Conservation (phyloP, 2,113 vertebrate species). For the Labeo rohita region DNA sequence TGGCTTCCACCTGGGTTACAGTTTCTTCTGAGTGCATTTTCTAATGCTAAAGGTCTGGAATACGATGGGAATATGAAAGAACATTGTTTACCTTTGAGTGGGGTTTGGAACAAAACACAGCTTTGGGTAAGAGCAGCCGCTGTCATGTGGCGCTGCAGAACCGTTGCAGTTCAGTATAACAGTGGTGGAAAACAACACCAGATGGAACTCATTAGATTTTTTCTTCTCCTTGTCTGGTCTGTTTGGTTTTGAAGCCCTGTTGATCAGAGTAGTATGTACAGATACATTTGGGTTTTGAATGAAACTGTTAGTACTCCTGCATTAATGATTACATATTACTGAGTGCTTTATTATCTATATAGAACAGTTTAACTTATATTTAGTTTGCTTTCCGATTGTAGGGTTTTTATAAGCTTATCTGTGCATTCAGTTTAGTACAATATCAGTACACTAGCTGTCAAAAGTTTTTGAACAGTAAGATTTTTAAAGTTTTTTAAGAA, state of each 20-base stretch:
- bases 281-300: slow-evolving; percentile 17
- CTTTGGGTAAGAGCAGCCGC: background rate
- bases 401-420: no score
- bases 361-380: slow-evolving; percentile 3
- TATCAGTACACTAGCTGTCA: background rate
- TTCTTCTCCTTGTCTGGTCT: slow-evolving; percentile 44
- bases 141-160: background rate
- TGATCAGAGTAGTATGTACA: slow-evolving; percentile 47
- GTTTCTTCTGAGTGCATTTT: background rate
- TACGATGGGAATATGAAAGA: slow-evolving; percentile 22
- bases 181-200: slow-evolving; percentile 49
- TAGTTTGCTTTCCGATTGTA: background rate
- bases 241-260: slow-evolving; percentile 33
- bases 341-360: background rate
- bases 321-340: background rate
- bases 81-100: slow-evolving; percentile 30
- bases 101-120: slow-evolving; percentile 17
- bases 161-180: slow-evolving; percentile 14
- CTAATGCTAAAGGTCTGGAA: slow-evolving; percentile 1
- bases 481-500: no score
- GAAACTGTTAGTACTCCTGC: background rate
- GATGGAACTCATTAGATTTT: slow-evolving; percentile 59
- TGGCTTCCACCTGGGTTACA: background rate
- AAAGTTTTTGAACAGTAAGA: no score
- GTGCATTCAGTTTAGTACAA: background rate